Conservation (phyloP, 2,888 invertebrate species). For the Mamestra brassicae region DNA sequence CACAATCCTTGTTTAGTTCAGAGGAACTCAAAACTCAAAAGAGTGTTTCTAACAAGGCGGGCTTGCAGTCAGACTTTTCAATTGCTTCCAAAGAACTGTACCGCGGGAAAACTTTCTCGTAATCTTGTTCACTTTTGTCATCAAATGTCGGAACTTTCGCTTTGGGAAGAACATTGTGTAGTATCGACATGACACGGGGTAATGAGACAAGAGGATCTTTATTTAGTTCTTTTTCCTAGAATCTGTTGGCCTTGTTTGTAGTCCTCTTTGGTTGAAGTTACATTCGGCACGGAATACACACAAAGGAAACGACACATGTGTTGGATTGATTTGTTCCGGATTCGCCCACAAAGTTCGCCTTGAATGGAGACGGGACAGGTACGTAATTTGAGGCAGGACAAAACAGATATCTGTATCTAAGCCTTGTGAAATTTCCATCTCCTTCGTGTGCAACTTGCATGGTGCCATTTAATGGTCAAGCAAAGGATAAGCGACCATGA, state of each 20-base stretch:
- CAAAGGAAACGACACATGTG: background rate
- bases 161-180: conserved; percentile 41
- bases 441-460: background rate
- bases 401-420: too few relatives aligned
- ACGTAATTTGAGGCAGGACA: too few relatives aligned
- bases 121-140: conserved; percentile 66
- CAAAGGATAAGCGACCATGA: background rate
- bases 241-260: conserved; percentile 8
- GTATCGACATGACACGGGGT: conserved; percentile 61
- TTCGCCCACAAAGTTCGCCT: background rate
- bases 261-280: background rate
- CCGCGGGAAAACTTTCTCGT: conserved; percentile 55
- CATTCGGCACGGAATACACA: background rate
- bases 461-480: background rate
- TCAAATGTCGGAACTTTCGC: conserved; percentile 65
- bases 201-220: conserved; percentile 41
- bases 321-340: background rate
- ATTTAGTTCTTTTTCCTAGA: conserved; percentile 41
- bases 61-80: conserved; percentile 62
- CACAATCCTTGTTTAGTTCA: conserved; percentile 23
- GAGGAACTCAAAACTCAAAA: conserved; percentile 48
- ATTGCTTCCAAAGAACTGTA: conserved; percentile 55
- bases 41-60: conserved; percentile 59
- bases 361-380: background rate
- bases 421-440: too few relatives aligned